Conservation (phyloP, 2,888 invertebrate species). For the Ypsolopha scabrella region DNA sequence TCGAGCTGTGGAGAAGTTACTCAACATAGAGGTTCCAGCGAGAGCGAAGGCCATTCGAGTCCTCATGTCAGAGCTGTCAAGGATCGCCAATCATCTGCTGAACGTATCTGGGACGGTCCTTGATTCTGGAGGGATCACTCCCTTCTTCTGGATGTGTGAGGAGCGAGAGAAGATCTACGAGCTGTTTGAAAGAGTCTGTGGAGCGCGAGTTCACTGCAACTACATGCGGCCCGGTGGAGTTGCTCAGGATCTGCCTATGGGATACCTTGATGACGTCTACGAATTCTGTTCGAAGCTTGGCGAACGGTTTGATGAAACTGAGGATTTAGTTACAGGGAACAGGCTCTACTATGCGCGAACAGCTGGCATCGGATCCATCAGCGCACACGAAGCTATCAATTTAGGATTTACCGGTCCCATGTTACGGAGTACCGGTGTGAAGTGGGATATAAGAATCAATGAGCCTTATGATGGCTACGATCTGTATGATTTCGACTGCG, state of each 20-base stretch:
- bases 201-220: constrained; percentile 85
- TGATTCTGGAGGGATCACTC: constrained; percentile 89
- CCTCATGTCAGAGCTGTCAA: constrained; percentile 80
- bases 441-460: constrained; percentile 87
- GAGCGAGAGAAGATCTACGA: constrained; percentile 90
- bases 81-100: constrained; percentile 85
- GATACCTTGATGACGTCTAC: constrained; percentile 84
- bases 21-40: constrained; percentile 81
- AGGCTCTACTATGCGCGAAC: constrained; percentile 75
- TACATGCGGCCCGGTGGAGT: constrained; percentile 90
- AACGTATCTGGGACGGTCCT: constrained; percentile 80
- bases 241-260: constrained; percentile 64
- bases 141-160: constrained; percentile 93
- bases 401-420: constrained; percentile 79
- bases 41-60: constrained; percentile 86
- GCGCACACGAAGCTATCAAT: constrained; percentile 82
- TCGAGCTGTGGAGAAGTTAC: constrained; percentile 84
- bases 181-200: constrained; percentile 85
- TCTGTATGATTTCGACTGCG: constrained; percentile 85
- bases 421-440: constrained; percentile 84
- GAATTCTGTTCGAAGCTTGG: constrained; percentile 75
- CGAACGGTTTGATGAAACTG: constrained; percentile 86
- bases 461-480: constrained; percentile 90
- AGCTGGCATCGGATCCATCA: constrained; percentile 78
- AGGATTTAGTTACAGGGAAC: constrained; percentile 82